These are phyloP conservation scores for Phataginus tetradactyla DNA, from an alignment of 2,797 vertebrate genomes.

Conservation along the genomic window DNA sequence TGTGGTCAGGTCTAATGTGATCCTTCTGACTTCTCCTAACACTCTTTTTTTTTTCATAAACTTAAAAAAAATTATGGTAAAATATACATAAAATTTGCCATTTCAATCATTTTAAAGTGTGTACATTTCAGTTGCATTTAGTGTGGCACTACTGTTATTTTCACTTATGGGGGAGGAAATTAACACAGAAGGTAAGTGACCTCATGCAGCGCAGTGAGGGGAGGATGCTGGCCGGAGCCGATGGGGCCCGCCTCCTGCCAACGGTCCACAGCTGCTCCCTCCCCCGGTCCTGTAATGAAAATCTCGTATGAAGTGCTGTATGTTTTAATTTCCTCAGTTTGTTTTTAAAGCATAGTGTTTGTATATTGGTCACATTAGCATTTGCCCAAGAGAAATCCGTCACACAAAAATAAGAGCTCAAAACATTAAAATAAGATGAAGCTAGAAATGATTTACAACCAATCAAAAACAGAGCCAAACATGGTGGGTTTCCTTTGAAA, in stretches of 20 bases:
- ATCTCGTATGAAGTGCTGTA: not conserved
- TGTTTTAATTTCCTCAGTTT: not conserved
- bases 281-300: not conserved
- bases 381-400: constrained; percentile 66
- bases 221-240: fast-evolving
- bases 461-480: constrained; percentile 72
- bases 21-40: not conserved
- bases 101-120: not conserved
- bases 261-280: too few relatives aligned
- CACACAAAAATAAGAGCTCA: constrained; percentile 49
- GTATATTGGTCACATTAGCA: not conserved
- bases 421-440: constrained; percentile 37
- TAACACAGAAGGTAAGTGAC: not conserved
- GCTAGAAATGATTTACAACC: constrained; percentile 72
- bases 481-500: constrained; percentile 69
- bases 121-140: not conserved
- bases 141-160: not conserved
- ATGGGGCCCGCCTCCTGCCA: not conserved
- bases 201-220: fast-evolving
- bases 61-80: not conserved
- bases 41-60: not conserved
- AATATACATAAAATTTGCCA: not conserved
- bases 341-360: constrained; percentile 52
- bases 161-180: not conserved
- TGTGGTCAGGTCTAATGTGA: not conserved